phyloP scores from a whole-genome alignment of 2,113 vertebrate genomes.

The Tragelaphus imberbis region DNA sequence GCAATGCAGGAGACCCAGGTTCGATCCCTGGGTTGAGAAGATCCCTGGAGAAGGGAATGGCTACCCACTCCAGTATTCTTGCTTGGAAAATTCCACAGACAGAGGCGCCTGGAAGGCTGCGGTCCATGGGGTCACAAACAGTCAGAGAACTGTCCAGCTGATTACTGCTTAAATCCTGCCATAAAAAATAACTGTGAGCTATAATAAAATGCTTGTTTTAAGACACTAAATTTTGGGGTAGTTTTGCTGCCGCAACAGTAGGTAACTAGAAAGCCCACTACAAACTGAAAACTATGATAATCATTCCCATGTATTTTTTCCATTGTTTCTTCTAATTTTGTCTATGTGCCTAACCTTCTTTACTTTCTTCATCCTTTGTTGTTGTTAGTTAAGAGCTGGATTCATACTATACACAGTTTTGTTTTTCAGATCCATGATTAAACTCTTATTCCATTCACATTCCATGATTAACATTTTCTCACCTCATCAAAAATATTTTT shows the following conservation, averaged over 20 bases:
- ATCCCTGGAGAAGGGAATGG: neutral
- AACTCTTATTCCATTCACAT: neutral
- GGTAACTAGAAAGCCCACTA: neutral
- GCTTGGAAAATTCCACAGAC: neutral
- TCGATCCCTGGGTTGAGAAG: neutral
- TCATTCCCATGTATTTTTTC: neutral
- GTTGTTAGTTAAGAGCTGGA: neutral
- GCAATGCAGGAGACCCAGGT: neutral
- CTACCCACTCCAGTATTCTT: neutral
- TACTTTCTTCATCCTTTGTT: neutral
- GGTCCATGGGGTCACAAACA: neutral
- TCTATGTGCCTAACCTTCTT: neutral
- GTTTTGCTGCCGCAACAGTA: neutral
- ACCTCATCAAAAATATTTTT: constrained; percentile 14
- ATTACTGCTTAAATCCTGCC: neutral
- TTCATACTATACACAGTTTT: neutral
- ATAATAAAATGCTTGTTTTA: neutral
- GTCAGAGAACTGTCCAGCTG: neutral
- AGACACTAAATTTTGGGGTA: neutral
- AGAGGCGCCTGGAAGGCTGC: neutral
- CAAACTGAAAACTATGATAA: neutral
- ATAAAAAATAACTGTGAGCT: neutral
- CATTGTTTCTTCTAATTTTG: neutral
- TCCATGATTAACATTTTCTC: neutral
- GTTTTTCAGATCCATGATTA: neutral